Base-by-base conservation (phyloP, 2,797 vertebrate species). In the Varecia variegata region DNA sequence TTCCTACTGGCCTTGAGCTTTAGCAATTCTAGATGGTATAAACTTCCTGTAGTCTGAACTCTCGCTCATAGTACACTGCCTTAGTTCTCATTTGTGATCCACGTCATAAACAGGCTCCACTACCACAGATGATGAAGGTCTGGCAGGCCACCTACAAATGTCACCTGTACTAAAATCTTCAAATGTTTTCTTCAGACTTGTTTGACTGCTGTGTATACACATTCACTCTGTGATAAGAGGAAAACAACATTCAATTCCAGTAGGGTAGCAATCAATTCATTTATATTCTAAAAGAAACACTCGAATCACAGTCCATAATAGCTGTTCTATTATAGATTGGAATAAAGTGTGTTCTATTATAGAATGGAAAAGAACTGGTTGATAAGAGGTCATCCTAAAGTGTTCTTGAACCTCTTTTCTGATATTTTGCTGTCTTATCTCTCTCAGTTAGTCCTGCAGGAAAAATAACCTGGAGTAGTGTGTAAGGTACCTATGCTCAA, bases 331-430 rank as follows among this genome's bases (percentile, higher is more conserved):
- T 95, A 82, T 56, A 58, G 77, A 60, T 27, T 40, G 56, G 35
- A 80, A 18, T 43, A 27, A 54, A 81, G 14, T 32, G 17, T 77
- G 52, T 86, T 86, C 40, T 87, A 10, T 81, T 23, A 81, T 7
- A 71, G 43, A 86, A 77, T 87, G 67, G 54, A 25, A 73, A 93
- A 79, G 21, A 74, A 54, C 6, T 76, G 45, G 18, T 76, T 76
- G n/a, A 25, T 86, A 77, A 90, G 32, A 81, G 68, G 35, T 95
- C 47, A 95, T 18, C 17, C 20, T 77, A 74, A 95, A 88, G 14
- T 92, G 40, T 45, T 79, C 35, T 90, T 89, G 40, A 92, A 68
- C 80, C 52, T 92, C 2, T 89, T 95, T 79, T n/a, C 62, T 80
- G 9, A 30, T 80, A 77, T 52, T 82, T 85, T 74, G 9, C 14